Conservation (phyloP, 2,888 invertebrate species). For the Patella pellucida region DNA sequence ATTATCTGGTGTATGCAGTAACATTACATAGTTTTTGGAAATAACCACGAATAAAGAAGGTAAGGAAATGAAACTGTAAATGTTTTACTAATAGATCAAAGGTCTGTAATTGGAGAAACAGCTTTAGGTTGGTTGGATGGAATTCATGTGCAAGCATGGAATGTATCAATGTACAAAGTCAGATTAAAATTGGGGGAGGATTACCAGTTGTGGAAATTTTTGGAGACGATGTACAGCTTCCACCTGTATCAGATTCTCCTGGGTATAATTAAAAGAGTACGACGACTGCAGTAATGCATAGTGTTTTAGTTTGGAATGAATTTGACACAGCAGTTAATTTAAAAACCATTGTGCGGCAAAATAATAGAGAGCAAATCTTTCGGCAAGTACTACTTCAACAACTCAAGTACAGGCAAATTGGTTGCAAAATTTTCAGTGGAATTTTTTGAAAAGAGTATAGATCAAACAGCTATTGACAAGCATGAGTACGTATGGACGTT, state of each 20-base stretch:
- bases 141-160: slow-evolving; percentile 28
- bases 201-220: slow-evolving; percentile 43
- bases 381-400: slow-evolving; percentile 24
- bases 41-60: slow-evolving; percentile 29
- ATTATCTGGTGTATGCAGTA: slow-evolving; percentile 35
- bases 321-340: slow-evolving; percentile 30
- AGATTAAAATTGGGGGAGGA: slow-evolving; percentile 34
- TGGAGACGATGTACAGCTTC: slow-evolving; percentile 43
- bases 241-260: slow-evolving; percentile 40
- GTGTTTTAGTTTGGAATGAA: slow-evolving; percentile 34
- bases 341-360: slow-evolving; percentile 29
- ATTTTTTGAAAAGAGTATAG: too few relatives aligned
- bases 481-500: too few relatives aligned
- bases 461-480: too few relatives aligned
- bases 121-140: slow-evolving; percentile 38
- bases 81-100: slow-evolving; percentile 42
- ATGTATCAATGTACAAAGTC: slow-evolving; percentile 17
- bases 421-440: too few relatives aligned
- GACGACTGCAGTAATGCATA: slow-evolving; percentile 36
- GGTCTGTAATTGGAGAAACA: slow-evolving; percentile 33
- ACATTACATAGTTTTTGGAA: slow-evolving; percentile 43
- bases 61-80: slow-evolving; percentile 36
- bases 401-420: too few relatives aligned
- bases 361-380: slow-evolving; percentile 22
- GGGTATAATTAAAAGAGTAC: slow-evolving; percentile 30